Evolutionary conservation across 2,797 vertebrate genomes (phyloP).

Genomic region (Limnodromus scolopaceus): DNA sequence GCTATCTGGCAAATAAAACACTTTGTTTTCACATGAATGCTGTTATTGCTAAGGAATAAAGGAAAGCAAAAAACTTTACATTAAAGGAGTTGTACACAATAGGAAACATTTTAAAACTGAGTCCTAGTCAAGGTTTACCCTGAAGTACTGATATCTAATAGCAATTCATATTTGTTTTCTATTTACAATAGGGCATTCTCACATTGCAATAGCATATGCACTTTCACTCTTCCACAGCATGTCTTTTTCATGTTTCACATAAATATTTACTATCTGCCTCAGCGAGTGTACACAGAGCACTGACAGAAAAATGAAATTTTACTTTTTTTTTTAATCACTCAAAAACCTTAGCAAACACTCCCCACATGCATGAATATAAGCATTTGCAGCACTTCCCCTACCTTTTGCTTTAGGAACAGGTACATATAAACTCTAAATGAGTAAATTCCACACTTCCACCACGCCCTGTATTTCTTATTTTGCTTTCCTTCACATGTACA

Average conservation of each 20-base stretch:
- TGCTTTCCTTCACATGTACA: neutral
- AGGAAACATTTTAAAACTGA: neutral
- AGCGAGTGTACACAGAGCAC: neutral
- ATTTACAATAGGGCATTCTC: neutral
- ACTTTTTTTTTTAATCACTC: neutral
- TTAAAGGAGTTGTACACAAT: neutral
- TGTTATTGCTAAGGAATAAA: neutral
- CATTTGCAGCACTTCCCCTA: neutral
- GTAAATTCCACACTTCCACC: neutral
- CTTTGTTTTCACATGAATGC: neutral
- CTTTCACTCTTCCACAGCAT: neutral
- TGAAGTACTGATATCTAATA: neutral
- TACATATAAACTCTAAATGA: neutral
- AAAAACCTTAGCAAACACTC: neutral
- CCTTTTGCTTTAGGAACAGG: neutral
- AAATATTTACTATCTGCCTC: neutral
- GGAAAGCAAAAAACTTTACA: neutral
- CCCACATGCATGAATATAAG: neutral
- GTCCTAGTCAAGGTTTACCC: neutral
- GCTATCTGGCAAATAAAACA: neutral
- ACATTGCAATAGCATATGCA: neutral
- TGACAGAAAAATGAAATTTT: rapidly evolving
- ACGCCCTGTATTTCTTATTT: neutral
- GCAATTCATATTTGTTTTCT: neutral
- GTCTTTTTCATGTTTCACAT: neutral